Conservation (phyloP, 2,797 vertebrate genomes). For the Acrocephalus scirpaceus region DNA sequence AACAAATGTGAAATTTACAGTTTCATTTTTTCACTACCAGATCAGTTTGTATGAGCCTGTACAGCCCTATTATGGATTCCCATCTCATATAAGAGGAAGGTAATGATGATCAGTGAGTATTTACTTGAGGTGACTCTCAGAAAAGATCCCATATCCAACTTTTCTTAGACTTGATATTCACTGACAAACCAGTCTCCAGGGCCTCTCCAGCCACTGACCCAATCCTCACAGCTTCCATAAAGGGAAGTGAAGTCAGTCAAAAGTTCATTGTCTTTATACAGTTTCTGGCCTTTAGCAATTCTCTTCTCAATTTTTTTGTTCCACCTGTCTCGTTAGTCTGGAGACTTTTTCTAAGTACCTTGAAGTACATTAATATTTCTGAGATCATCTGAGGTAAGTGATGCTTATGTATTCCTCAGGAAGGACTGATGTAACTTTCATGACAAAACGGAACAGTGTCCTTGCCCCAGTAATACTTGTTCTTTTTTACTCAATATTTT, state of each 20-base stretch:
- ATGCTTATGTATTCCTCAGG: background rate
- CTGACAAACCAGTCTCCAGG: background rate
- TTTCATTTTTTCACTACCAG: background rate
- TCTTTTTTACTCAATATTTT: background rate
- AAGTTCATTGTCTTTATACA: background rate
- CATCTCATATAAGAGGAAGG: background rate
- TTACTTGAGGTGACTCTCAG: background rate
- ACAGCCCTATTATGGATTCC: background rate
- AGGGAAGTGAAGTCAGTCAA: background rate
- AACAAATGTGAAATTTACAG: background rate
- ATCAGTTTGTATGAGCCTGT: background rate
- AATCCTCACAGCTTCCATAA: background rate
- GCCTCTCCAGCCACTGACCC: background rate
- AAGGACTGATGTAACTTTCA: background rate
- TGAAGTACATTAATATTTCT: background rate
- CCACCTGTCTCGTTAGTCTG: fast-evolving
- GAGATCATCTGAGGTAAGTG: background rate
- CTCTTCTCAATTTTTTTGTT: background rate
- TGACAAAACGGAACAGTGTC: background rate
- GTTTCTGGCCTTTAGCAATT: background rate
- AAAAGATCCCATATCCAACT: background rate
- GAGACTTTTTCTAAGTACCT: background rate
- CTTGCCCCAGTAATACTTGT: background rate
- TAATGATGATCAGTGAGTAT: background rate
- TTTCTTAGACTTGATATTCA: background rate